Evolutionary conservation across 2,888 invertebrate species (phyloP).

Genomic region (Scaptomyza flava): DNA sequence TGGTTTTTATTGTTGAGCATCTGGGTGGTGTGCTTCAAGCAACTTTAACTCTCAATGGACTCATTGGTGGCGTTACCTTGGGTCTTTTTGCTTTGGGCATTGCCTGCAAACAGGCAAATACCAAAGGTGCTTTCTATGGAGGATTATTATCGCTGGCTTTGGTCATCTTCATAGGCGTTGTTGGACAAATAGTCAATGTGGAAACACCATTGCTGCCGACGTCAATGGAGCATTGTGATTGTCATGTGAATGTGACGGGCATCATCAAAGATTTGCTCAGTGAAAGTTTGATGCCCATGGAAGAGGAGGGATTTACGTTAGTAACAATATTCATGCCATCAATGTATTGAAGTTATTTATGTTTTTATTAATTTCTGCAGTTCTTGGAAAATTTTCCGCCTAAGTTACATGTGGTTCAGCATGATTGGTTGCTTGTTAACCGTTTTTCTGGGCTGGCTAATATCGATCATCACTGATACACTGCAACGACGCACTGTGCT

Average conservation of each 20-base stretch:
- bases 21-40: slow-evolving; percentile 95
- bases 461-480: slow-evolving; percentile 87
- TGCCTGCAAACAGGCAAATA: slow-evolving; percentile 94
- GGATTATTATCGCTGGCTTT: slow-evolving; percentile 80
- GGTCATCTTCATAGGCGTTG: slow-evolving; percentile 83
- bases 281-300: slow-evolving; percentile 29
- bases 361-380: slow-evolving; percentile 47
- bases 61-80: slow-evolving; percentile 94
- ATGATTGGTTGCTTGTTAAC: slow-evolving; percentile 91
- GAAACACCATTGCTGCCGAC: slow-evolving; percentile 72
- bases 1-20: slow-evolving; percentile 94
- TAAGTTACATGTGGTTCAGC: slow-evolving; percentile 96
- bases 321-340: not conserved
- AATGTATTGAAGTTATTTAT: not conserved
- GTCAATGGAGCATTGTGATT: slow-evolving; percentile 80
- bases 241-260: slow-evolving; percentile 75
- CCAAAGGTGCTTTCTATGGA: slow-evolving; percentile 86
- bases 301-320: slow-evolving; percentile 62
- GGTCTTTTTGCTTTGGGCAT: slow-evolving; percentile 95
- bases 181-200: slow-evolving; percentile 81
- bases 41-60: slow-evolving; percentile 94
- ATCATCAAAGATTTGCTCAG: slow-evolving; percentile 40
- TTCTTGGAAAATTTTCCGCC: slow-evolving; percentile 87
- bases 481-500: slow-evolving; percentile 78
- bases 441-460: slow-evolving; percentile 89